Percentiles rank a stretch among this genome's conserved stretches.
Evolutionary conservation across 92 coral and sea anemone species (phyloP).

Genomic region (Zoanthus sansibaricus): DNA sequence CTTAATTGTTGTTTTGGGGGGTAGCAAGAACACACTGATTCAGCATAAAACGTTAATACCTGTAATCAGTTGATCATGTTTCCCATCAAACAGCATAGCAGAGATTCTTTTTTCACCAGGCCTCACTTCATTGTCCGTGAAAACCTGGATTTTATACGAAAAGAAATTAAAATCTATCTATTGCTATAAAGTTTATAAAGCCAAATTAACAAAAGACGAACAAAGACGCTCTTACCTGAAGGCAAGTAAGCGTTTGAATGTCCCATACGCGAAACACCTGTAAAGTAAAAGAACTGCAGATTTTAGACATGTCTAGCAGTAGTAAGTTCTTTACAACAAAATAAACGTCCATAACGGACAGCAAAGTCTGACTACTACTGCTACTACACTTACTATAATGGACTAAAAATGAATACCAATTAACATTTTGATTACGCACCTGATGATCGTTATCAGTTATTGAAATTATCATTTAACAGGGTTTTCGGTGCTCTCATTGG

Average conservation of each 20-base stretch:
- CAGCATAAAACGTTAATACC: constrained; percentile 47
- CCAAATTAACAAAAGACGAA: too few species aligned
- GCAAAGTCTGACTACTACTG: too few species aligned
- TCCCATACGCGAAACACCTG: constrained; percentile 99
- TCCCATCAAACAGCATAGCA: constrained; percentile 94
- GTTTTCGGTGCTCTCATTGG: too few species aligned
- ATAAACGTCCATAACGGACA: too few species aligned
- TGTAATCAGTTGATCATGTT: constrained; percentile 93
- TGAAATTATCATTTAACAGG: too few species aligned
- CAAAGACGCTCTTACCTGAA: constrained; percentile 68
- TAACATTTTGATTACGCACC: too few species aligned
- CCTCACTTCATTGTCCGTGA: constrained; percentile 92
- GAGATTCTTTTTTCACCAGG: constrained; percentile 97
- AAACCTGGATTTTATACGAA: constrained; percentile 62
- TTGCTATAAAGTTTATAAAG: background rate
- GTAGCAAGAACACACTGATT: too few species aligned
- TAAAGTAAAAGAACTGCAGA: background rate
- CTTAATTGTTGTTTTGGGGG: too few species aligned
- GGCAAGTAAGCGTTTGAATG: constrained; percentile 89
- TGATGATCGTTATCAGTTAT: too few species aligned
- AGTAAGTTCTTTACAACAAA: too few species aligned
- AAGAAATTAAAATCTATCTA: background rate
- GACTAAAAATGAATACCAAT: too few species aligned
- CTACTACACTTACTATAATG: too few species aligned
- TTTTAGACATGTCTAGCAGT: background rate